A percentile compares a stretch with the other conserved stretches of the same genome.
phyloP scores from a whole-genome alignment of 1,140 invertebrate genomes.

The Panagrolaimus sp. region DNA sequence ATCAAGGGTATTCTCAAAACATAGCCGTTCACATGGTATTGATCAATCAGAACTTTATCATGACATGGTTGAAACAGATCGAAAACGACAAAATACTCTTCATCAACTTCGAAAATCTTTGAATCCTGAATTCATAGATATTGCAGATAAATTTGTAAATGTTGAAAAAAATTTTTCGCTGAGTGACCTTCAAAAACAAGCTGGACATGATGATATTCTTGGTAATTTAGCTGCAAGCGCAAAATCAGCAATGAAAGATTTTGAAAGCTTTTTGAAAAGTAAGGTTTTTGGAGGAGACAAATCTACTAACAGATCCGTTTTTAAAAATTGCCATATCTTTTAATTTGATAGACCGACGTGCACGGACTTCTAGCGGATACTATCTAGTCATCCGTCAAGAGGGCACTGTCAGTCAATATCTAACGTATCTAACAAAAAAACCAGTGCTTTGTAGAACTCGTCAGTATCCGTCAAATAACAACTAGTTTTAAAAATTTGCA shows the following conservation, averaged over 20 bases:
- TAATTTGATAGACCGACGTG: too few species aligned
- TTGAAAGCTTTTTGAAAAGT: background rate
- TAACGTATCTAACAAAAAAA: too few species aligned
- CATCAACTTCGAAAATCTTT: background rate
- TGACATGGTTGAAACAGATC: constrained; percentile 9
- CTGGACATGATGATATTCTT: background rate
- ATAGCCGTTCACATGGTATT: background rate
- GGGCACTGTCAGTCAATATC: too few species aligned
- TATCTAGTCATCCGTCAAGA: too few species aligned
- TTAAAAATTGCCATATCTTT: too few species aligned
- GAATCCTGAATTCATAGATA: background rate
- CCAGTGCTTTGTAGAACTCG: too few species aligned
- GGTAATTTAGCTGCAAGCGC: background rate
- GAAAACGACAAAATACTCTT: background rate
- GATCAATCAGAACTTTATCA: constrained; percentile 1
- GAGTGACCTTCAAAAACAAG: background rate
- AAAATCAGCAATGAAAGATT: background rate
- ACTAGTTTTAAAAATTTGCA: too few species aligned
- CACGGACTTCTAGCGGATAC: too few species aligned
- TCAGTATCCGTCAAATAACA: too few species aligned
- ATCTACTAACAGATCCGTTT: too few species aligned
- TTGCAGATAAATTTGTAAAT: background rate
- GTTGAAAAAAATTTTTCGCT: background rate
- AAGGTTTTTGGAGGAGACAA: background rate
- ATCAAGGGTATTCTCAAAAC: background rate